Evolutionary conservation across 2,797 vertebrate genomes (phyloP).

Genomic region (Lacerta agilis): DNA sequence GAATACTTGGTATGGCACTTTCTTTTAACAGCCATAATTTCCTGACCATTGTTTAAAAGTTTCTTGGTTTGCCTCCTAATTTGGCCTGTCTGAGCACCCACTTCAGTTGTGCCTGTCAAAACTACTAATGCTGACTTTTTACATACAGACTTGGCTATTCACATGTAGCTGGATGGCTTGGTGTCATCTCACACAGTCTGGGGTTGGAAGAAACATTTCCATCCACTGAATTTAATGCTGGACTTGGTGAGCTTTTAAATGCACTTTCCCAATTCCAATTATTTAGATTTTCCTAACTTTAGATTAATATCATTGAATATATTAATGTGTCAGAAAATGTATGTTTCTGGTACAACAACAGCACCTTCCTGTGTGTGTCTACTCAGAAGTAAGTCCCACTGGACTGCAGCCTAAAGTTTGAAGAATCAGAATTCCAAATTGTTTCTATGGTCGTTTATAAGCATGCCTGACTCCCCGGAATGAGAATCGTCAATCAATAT

Average conservation of each 20-base stretch:
- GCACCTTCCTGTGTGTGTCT: too few species aligned
- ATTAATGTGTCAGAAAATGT: neutral
- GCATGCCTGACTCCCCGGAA: too few species aligned
- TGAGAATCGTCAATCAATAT: neutral
- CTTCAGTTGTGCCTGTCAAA: too few species aligned
- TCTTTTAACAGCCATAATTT: neutral
- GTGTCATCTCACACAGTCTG: too few species aligned
- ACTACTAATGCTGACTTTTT: too few species aligned
- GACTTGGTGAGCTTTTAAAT: neutral
- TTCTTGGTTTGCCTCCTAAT: too few species aligned
- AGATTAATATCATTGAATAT: neutral
- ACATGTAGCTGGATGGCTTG: too few species aligned
- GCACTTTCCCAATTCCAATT: neutral
- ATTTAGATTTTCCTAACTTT: neutral
- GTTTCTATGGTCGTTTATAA: neutral
- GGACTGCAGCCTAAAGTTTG: neutral
- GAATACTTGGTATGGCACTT: too few species aligned
- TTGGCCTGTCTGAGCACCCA: too few species aligned
- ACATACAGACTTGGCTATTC: too few species aligned
- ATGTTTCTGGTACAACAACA: neutral
- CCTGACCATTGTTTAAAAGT: neutral
- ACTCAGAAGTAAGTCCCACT: too few species aligned
- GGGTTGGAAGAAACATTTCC: too few species aligned
- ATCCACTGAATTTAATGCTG: neutral
- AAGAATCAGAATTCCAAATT: neutral